Conservation (phyloP, 2,113 vertebrate genomes). For the Strix aluco region DNA sequence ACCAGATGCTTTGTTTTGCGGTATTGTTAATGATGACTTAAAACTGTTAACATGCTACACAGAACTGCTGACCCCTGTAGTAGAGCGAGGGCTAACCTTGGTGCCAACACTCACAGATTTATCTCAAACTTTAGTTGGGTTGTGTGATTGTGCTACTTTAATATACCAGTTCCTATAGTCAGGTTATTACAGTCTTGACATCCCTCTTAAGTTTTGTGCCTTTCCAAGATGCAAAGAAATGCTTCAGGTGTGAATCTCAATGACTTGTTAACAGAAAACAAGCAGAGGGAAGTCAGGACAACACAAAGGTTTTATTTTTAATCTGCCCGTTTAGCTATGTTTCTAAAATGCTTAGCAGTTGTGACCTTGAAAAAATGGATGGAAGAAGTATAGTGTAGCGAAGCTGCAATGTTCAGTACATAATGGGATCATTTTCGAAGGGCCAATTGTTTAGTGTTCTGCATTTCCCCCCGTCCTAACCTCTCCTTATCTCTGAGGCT, state of each 20-base stretch:
- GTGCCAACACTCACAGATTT: background rate
- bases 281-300: background rate
- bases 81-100: background rate
- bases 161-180: background rate
- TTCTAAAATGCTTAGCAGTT: background rate
- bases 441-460: background rate
- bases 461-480: background rate
- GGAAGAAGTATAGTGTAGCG: background rate
- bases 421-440: background rate
- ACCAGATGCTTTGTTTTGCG: slow-evolving; percentile 50
- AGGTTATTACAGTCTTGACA: background rate
- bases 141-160: background rate
- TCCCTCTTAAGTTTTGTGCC: background rate
- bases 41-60: slow-evolving; percentile 17
- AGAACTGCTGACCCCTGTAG: background rate
- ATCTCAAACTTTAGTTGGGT: background rate
- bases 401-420: background rate
- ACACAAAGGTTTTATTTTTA: background rate
- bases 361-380: background rate
- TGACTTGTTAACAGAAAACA: background rate
- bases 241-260: background rate
- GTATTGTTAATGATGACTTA: slow-evolving; percentile 30
- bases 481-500: background rate
- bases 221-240: background rate
- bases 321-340: background rate